Percentiles rank a stretch among this genome's conserved stretches.
These are phyloP conservation scores for Charaxes varanes DNA, from an alignment of 1,140 invertebrate species.

Conservation along the genomic window DNA sequence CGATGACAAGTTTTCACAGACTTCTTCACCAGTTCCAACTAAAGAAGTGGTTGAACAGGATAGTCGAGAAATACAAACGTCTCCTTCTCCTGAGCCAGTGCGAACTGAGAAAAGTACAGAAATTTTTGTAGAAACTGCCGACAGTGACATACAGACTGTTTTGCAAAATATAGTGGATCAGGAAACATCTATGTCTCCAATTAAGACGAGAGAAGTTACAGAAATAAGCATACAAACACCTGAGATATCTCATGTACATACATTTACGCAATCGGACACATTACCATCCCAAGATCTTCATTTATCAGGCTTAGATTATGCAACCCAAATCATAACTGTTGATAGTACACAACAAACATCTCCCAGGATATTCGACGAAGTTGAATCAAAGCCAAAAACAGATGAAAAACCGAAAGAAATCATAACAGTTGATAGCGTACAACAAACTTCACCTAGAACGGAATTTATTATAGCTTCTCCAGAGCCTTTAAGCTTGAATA, in stretches of 20 bases:
- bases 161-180: constrained; percentile 57
- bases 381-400: constrained; percentile 5
- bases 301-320: too few relatives aligned
- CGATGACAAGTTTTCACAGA: constrained; percentile 69
- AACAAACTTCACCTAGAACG: constrained; percentile 26
- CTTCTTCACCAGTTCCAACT: constrained; percentile 43
- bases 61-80: constrained; percentile 63
- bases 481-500: constrained; percentile 11
- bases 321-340: constrained; percentile 27
- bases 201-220: constrained; percentile 37
- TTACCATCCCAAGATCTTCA: too few relatives aligned
- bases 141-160: constrained; percentile 65
- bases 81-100: constrained; percentile 43
- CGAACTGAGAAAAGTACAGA: constrained; percentile 59
- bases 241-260: constrained; percentile 40
- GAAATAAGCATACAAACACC: constrained; percentile 74
- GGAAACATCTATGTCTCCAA: constrained; percentile 57
- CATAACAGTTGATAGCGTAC: constrained; percentile 14
- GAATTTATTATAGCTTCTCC: constrained; percentile 5
- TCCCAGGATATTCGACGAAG: constrained; percentile 32
- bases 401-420: constrained; percentile 11
- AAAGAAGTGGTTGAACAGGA: constrained; percentile 42
- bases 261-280: constrained; percentile 51
- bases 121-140: constrained; percentile 47
- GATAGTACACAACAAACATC: constrained; percentile 64